Evolutionary conservation across 2,888 invertebrate genomes (phyloP), one percentile per base, ranked within the genome.

Genomic region (Lobophora halterata): DNA sequence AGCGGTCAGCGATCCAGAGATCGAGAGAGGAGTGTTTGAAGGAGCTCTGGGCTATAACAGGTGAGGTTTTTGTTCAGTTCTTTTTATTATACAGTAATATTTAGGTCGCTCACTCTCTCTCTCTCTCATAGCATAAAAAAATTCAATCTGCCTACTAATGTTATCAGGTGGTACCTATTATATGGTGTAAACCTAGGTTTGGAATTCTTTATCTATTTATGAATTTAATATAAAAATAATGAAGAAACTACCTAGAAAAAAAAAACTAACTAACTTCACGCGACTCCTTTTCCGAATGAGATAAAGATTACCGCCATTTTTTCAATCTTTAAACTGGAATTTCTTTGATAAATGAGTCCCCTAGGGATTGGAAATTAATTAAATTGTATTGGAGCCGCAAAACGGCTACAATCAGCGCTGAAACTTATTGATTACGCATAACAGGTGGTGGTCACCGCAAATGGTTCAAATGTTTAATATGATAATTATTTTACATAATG

Each of bases 21-120:
- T 91, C 90, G 45, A 88, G 92, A 14, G 91, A 91, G 58, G 91
- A 91, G 70, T 93, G 93, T 55, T 72, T 93, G 52, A 90, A 90
- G 53, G 93, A 94, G 67, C 89, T 94, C 6, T 94, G 94, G 93
- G 91, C 92, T 49, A 93, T 94, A 56, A 94, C 94, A 89, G 93
- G 94, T 93, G 62, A 83, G 89, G 6, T 10, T 7, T 19, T 6
- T 23, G 8, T 23, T 7, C 5, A 12, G 21, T 21, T 11, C 3
- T 28, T 18, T 27, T 13, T 4, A 8, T 32, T 17, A 8, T n/a
- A n/a, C n/a, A n/a, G n/a, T n/a, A n/a, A n/a, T n/a, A n/a, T 20
- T 26, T 13, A 12, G 20, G 13, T 23, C 23, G 16, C 23, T 23
- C 10, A n/a, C n/a, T n/a, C n/a, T n/a, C n/a, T n/a, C n/a, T n/a